Conservation (phyloP, 2,113 vertebrate genomes). For the Psettodes erumei region DNA sequence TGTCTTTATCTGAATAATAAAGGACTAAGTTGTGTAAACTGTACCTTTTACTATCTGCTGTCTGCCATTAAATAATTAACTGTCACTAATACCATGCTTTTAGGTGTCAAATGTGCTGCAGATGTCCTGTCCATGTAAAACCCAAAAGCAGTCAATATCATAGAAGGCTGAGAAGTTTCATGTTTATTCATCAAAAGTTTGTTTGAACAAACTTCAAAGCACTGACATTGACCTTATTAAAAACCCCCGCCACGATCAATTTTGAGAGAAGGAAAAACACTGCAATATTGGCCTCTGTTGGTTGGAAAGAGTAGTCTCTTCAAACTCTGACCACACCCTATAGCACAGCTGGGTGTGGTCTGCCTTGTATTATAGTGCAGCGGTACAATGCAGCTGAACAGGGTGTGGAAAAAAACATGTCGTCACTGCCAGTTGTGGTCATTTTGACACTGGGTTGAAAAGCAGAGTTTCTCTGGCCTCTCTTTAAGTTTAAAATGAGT, state of each 20-base stretch:
- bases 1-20: background rate
- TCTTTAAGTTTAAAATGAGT: too few relatives aligned
- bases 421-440: too few relatives aligned
- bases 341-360: background rate
- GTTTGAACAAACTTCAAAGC: slow-evolving; percentile 15
- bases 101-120: background rate
- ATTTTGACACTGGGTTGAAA: background rate
- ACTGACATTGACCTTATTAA: slow-evolving; percentile 1
- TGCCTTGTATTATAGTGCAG: background rate
- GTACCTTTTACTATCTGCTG: background rate
- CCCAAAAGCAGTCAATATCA: background rate
- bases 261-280: background rate
- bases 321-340: background rate
- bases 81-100: background rate
- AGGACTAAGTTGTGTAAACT: background rate
- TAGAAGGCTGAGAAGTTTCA: background rate
- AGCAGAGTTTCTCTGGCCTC: background rate
- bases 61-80: background rate
- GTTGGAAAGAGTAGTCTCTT: background rate
- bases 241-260: background rate
- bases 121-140: background rate
- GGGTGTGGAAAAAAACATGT: too few relatives aligned
- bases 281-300: slow-evolving; percentile 1
- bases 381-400: background rate
- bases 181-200: slow-evolving; percentile 11